These are phyloP conservation scores for Drosophila obscura DNA, from an alignment of 1,140 invertebrate species.

Conservation along the genomic window DNA sequence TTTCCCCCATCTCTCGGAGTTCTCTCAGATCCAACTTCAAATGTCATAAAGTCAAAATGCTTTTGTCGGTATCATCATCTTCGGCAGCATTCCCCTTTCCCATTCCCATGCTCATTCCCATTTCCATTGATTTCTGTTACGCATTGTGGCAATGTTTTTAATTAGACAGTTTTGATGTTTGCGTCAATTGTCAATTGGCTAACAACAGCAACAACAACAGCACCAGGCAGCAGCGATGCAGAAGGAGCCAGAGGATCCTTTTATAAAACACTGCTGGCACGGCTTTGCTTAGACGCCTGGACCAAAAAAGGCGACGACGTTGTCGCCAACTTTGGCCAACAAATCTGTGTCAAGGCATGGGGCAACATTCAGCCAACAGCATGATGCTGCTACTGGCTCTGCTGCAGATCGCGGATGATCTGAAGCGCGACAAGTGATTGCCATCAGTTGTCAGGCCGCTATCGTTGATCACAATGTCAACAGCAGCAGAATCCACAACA, in stretches of 20 bases:
- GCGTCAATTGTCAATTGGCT: constrained; percentile 77
- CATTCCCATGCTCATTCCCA: constrained; percentile 47
- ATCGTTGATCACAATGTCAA: constrained; percentile 83
- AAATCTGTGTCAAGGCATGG: constrained; percentile 82
- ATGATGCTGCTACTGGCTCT: constrained; percentile 8
- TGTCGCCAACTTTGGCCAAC: constrained; percentile 81
- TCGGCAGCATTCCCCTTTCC: background rate
- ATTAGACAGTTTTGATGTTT: constrained; percentile 80
- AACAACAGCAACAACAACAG: constrained; percentile 39
- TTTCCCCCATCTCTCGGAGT: background rate
- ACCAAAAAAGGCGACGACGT: constrained; percentile 78
- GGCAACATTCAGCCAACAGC: constrained; percentile 48
- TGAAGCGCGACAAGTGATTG: constrained; percentile 83
- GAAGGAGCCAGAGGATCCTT: constrained; percentile 22
- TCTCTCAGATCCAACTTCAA: constrained; percentile 26
- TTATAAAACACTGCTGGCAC: constrained; percentile 26
- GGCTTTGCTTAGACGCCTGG: constrained; percentile 65
- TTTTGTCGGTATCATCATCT: constrained; percentile 68
- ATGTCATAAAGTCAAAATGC: constrained; percentile 80
- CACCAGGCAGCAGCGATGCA: constrained; percentile 10
- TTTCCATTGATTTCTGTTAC: constrained; percentile 73
- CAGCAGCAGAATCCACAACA: constrained; percentile 47
- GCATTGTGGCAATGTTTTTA: constrained; percentile 79
- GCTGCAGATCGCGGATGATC: constrained; percentile 68
- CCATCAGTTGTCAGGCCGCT: constrained; percentile 80